Conservation (phyloP, 1,140 invertebrate species). For the Pristionchus pacificus region DNA sequence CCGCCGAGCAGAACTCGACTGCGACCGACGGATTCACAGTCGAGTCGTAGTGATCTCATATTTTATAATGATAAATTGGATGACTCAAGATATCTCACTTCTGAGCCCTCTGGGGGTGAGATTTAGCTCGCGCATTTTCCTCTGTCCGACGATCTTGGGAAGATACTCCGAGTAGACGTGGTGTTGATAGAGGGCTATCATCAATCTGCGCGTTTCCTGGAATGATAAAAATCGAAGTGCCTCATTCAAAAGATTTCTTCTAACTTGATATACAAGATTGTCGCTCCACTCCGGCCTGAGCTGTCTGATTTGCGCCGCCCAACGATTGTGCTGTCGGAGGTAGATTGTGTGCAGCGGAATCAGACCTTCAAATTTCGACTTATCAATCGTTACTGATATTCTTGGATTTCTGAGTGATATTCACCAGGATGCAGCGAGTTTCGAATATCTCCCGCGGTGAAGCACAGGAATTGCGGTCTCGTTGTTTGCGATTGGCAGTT, state of each 20-base stretch:
- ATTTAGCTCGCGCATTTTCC: constrained; percentile 14
- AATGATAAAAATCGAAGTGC: neutral
- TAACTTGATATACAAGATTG: constrained; percentile 21
- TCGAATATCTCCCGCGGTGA: constrained; percentile 24
- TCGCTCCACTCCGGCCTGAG: constrained; percentile 16
- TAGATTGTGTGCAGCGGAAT: constrained; percentile 18
- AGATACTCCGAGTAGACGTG: constrained; percentile 29
- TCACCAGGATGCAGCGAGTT: constrained; percentile 30
- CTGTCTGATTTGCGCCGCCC: constrained; percentile 5
- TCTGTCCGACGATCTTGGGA: constrained; percentile 19
- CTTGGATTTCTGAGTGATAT: neutral
- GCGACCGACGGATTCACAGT: constrained; percentile 15
- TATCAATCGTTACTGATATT: neutral
- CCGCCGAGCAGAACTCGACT: constrained; percentile 25
- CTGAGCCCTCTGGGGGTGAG: constrained; percentile 6
- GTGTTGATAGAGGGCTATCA: constrained; percentile 22
- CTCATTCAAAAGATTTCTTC: neutral
- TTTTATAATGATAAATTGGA: neutral
- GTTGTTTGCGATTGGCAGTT: constrained; percentile 26
- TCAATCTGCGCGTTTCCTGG: neutral
- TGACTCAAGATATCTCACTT: neutral
- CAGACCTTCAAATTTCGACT: neutral
- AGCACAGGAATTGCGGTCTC: constrained; percentile 20
- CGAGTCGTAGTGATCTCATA: constrained; percentile 1
- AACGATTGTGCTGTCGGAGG: constrained; percentile 27